Evolutionary conservation across 53 echinoderm and acorn worm genomes (phyloP), one percentile per base, ranked within the genome.

Genomic region (Glandiceps talaboti): DNA sequence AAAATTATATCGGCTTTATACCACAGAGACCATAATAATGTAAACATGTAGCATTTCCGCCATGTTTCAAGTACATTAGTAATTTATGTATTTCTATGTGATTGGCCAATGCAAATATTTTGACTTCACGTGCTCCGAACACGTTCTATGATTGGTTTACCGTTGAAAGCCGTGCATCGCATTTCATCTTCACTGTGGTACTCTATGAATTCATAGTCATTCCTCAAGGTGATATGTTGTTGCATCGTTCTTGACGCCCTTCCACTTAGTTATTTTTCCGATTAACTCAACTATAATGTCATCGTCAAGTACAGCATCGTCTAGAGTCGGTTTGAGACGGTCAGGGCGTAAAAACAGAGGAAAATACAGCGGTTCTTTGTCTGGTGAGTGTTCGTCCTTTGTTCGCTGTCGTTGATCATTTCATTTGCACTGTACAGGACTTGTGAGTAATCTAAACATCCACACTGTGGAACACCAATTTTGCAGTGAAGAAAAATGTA

Each of bases 361-460:
- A 81, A 94, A 91, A 91, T 89, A 88, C 73, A 91, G 89, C 90
- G 86, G 85, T 89, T 91, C 94, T 94, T 94, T 94, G 94, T 94
- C 94, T 82, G 81, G 64, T 45, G 20, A 45, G 64, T 45, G 6
- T 6, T 6, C 20, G 64, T 45, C 20, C 64, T 45, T 45, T 45
- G 64, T 45, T 45, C 64, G 20, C 64, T 12, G 64, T 45, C 64
- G 64, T 45, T 45, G 64, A 45, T 45, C 64, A 45, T 45, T 45
- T n/a, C n/a, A n/a, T n/a, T n/a, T n/a, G n/a, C n/a, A n/a, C n/a
- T n/a, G n/a, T n/a, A n/a, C n/a, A n/a, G n/a, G n/a, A n/a, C n/a
- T n/a, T n/a, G n/a, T n/a, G n/a, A 6, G 20, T 45, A 45, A 45
- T 45, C 64, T 45, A 45, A 45, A 45, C 64, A 45, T 20, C 6